Evolutionary conservation across 2,797 vertebrate species (phyloP), one percentile per base, ranked within the genome.

Genomic region (Catamblyrhynchus diadema): DNA sequence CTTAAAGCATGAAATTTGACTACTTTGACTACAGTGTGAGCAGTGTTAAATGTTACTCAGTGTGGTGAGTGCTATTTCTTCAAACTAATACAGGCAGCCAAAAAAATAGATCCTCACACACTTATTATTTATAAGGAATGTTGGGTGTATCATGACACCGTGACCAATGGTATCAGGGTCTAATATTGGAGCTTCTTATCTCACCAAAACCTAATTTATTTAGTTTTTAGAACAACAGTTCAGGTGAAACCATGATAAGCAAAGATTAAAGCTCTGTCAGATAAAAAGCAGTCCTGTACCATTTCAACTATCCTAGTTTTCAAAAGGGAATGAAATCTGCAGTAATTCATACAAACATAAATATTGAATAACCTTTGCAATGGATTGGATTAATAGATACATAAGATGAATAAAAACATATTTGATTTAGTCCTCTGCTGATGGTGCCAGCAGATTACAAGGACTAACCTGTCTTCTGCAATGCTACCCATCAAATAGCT

Each of bases 291-390:
- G 57, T 33, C 24, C 37, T 91, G 35, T 35, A 64, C 74, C 92
- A 88, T 92, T 97, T 97, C 88, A 96, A 21, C 92, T 66, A 48
- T 71, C 82, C 83, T 62, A 23, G 35, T 89, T 94, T 95, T 91
- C 51, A 81, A 64, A 96, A 85, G 60, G 92, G 67, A 95, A 85
- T 92, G 44, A 92, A 95, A 94, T 81, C 90, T 72, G 73, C 67
- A 69, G 27, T 88, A 95, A 90, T 92, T 94, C 94, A 83, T 9
- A 9, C 57, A 95, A 72, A 18, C 59, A 95, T 94, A 83, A 95
- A 94, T 95, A 96, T 94, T 95, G 73, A 96, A 96, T 88, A 79
- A 95, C n/a, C 20, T 30, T 87, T 87, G 88, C 75, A 85, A 32
- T 47, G 75, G 81, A 69, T 95, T 89, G 95, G 94, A 88, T 91